Base-by-base conservation (phyloP, 2,113 vertebrate species). In the Sigmodon hispidus region DNA sequence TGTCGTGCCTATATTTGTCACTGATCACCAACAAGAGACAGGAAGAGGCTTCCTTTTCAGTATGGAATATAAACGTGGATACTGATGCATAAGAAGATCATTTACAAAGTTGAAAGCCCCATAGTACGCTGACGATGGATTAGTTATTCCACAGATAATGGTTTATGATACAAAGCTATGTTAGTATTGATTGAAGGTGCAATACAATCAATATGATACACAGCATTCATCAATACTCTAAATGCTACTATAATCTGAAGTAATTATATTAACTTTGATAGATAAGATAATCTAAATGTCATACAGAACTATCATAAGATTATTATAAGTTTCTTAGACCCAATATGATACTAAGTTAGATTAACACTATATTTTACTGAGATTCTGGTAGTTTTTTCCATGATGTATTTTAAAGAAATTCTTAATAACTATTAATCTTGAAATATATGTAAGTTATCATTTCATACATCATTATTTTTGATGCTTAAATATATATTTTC, bases 401-500 rank as follows among this genome's bases (percentile, higher is more conserved):
- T 59, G 36, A 16, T 76, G 8, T 55, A 57, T 50, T 86, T 91
- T 84, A 59, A 91, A 89, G 2, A 91, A 70, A 84, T 76, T 91
- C 4, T 67, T 19, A 48, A 65, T 75, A 48, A 92, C 79, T 87
- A 50, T 89, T 26, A 40, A 59, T 45, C 50, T 88, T 12, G 55
- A 19, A 65, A 1, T 61, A 81, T 50, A 0, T 50, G 0, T 70
- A 87, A 55, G 5, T 75, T 96, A 70, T 91, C 24, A 79, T 83
- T 96, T 95, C 13, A 84, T 55, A 87, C 12, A 13, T 85, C 24
- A 65, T 94, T 48, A 63, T 91, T 52, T 88, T 76, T 81, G 65
- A 94, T 16, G 22, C 89, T 96, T 86, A 90, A 89, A 87, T 80
- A 80, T 87, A 40, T 55, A 84, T 89, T 92, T 92, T 16, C n/a